Conservation (phyloP, 2,797 vertebrate species). For the Vespertilio murinus region DNA sequence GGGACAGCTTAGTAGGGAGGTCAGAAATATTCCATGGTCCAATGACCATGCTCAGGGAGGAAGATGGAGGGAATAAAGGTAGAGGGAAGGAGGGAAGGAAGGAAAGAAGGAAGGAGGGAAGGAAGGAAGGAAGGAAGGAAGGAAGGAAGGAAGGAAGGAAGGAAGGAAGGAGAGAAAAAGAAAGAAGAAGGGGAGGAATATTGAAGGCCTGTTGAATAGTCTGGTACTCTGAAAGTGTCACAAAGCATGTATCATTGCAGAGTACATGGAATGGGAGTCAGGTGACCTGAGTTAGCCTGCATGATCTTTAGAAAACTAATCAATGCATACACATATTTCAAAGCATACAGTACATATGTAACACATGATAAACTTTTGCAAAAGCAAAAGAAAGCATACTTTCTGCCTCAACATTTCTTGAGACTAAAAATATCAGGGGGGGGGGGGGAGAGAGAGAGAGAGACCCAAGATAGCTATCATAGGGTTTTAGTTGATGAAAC, state of each 20-base stretch:
- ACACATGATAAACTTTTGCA: not conserved
- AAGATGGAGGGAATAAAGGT: too few relatives aligned
- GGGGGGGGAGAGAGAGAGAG: not conserved
- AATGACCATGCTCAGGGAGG: not conserved
- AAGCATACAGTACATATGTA: not conserved
- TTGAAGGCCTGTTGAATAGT: not conserved
- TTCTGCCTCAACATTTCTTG: not conserved
- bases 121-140: not conserved
- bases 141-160: not conserved
- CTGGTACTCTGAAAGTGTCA: not conserved
- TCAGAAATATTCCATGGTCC: slow-evolving; percentile 45
- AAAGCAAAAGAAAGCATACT: not conserved
- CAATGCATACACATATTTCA: not conserved
- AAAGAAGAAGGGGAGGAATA: too few relatives aligned
- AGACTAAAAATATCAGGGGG: slow-evolving; percentile 8
- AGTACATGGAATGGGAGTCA: not conserved
- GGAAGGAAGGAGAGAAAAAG: not conserved
- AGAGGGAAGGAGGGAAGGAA: not conserved
- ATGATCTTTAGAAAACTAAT: slow-evolving; percentile 12
- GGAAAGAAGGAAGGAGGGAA: not conserved
- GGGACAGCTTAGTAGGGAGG: slow-evolving; percentile 55
- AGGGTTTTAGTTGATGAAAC: slow-evolving; percentile 21
- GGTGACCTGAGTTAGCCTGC: not conserved
- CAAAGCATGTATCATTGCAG: not conserved
- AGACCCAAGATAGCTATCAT: not conserved